phyloP scores from a whole-genome alignment of 2,888 invertebrate genomes.

The Tiphia femorata region DNA sequence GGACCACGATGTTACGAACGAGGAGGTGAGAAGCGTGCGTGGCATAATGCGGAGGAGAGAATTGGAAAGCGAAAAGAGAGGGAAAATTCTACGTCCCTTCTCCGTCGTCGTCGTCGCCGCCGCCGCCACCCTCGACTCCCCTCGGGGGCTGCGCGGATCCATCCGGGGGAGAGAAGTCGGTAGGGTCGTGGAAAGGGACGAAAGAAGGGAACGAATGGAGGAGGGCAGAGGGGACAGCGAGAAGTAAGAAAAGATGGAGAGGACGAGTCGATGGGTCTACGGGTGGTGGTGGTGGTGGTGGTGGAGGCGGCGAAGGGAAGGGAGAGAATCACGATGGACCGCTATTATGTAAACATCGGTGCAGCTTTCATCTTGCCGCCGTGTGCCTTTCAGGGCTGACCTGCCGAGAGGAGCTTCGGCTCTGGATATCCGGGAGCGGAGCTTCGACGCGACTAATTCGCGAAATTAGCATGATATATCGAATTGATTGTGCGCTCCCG shows the following conservation, averaged over 20 bases:
- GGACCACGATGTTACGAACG: too few relatives aligned
- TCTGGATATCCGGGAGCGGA: slow-evolving; percentile 19
- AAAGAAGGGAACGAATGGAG: slow-evolving; percentile 18
- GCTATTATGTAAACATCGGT: slow-evolving; percentile 79
- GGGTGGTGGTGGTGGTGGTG: neutral
- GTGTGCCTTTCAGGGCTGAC: slow-evolving; percentile 21
- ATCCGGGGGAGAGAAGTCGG: too few relatives aligned
- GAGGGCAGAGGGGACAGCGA: slow-evolving; percentile 13
- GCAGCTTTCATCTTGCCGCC: slow-evolving; percentile 76
- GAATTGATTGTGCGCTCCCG: slow-evolving; percentile 5
- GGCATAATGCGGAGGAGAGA: too few relatives aligned
- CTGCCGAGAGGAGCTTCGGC: slow-evolving; percentile 22
- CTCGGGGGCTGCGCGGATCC: too few relatives aligned
- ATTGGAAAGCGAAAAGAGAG: too few relatives aligned
- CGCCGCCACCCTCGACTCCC: too few relatives aligned
- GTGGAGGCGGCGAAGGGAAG: slow-evolving; percentile 23
- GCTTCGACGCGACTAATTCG: slow-evolving; percentile 34
- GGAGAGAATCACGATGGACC: slow-evolving; percentile 71
- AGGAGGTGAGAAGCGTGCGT: too few relatives aligned
- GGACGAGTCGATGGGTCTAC: neutral
- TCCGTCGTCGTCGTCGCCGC: too few relatives aligned
- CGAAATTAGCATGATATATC: slow-evolving; percentile 44
- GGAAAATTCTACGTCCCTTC: too few relatives aligned
- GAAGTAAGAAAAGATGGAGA: slow-evolving; percentile 9
- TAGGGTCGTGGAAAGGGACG: slow-evolving; percentile 2